A percentile compares a stretch with the other conserved stretches of the same genome.
Conservation (phyloP, 2,113 vertebrate species). For the Semnornis frantzii region DNA sequence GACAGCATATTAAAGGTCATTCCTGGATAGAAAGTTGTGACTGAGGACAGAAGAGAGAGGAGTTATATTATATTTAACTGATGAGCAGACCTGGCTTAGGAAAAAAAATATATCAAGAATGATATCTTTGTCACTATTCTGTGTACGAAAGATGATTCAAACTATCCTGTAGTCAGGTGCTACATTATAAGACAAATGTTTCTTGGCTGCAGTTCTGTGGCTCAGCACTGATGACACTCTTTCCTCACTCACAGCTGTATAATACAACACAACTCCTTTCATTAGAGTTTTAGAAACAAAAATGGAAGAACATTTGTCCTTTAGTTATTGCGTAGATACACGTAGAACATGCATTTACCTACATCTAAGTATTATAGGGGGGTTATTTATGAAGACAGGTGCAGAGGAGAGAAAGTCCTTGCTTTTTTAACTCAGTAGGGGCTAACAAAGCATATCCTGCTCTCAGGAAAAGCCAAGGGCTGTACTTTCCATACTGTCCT, state of each 20-base stretch:
- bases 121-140: not conserved
- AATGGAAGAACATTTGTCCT: not conserved
- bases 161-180: not conserved
- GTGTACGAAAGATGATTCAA: not conserved
- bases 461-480: not conserved
- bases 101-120: not conserved
- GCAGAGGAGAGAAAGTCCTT: not conserved
- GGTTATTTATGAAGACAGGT: not conserved
- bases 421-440: not conserved
- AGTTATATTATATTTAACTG: not conserved
- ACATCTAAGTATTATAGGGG: not conserved
- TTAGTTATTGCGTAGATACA: not conserved
- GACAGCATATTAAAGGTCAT: slow-evolving; percentile 11
- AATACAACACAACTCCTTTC: not conserved
- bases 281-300: slow-evolving; percentile 13
- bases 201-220: not conserved
- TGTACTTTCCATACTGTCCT: not conserved
- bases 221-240: not conserved
- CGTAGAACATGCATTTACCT: not conserved
- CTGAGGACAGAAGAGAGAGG: not conserved
- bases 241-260: not conserved
- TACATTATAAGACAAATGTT: not conserved
- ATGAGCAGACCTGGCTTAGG: not conserved
- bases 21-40: not conserved
- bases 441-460: not conserved